These are phyloP conservation scores for Cuniculus paca DNA, from an alignment of 2,797 vertebrate genomes.

Conservation along the genomic window DNA sequence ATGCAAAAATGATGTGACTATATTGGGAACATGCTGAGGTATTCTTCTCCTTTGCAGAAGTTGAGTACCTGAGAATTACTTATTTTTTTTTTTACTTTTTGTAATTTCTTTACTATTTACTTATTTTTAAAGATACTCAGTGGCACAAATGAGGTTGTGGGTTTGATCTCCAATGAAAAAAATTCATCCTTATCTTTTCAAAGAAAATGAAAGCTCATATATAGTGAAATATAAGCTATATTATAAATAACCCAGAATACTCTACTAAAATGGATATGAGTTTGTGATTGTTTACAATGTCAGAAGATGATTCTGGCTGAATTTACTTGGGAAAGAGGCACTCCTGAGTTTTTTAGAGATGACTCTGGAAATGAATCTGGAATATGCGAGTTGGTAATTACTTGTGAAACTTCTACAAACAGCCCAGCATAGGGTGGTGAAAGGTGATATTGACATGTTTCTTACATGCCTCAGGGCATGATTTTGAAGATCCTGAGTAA, in stretches of 20 bases:
- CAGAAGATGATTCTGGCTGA: not conserved
- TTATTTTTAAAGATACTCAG: not conserved
- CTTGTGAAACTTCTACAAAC: not conserved
- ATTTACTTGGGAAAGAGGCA: not conserved
- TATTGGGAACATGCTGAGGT: not conserved
- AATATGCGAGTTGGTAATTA: not conserved
- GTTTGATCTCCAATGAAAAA: too few relatives aligned
- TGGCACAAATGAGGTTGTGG: too few relatives aligned
- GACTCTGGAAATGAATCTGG: not conserved
- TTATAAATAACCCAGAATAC: not conserved
- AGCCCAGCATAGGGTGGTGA: not conserved
- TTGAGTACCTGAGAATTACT: not conserved
- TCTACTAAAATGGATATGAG: not conserved
- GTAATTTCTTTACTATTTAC: not conserved
- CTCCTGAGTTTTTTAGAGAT: constrained; percentile 26
- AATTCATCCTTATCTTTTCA: not conserved
- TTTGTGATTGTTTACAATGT: not conserved
- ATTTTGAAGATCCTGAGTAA: not conserved
- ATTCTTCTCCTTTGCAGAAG: not conserved
- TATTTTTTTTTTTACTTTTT: constrained; percentile 55
- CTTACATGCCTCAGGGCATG: not conserved
- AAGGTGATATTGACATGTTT: not conserved
- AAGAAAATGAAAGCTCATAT: constrained; percentile 26
- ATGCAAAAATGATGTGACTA: not conserved
- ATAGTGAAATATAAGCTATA: constrained; percentile 19